Evolutionary conservation across 2,888 invertebrate genomes (phyloP).

Genomic region (Prosapia bicincta): DNA sequence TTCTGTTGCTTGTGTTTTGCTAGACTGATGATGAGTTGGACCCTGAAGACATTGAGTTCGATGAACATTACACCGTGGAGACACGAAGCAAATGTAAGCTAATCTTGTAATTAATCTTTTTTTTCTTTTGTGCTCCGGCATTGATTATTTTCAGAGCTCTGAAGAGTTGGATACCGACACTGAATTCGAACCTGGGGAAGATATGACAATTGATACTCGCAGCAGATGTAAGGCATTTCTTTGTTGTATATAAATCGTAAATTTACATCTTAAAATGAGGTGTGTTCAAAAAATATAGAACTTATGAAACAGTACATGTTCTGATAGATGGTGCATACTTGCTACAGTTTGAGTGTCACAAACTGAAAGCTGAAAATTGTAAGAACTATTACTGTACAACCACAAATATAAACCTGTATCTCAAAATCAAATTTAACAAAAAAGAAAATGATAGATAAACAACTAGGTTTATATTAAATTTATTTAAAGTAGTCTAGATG

Average conservation of each 20-base stretch:
- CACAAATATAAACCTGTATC: no score
- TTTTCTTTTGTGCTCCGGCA: constrained; percentile 31
- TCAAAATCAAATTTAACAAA: no score
- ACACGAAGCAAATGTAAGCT: constrained; percentile 87
- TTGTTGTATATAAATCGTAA: background rate
- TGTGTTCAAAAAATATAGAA: no score
- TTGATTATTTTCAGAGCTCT: constrained; percentile 52
- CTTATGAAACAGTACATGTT: no score
- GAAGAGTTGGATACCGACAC: constrained; percentile 66
- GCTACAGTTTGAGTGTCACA: no score
- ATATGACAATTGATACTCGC: constrained; percentile 64
- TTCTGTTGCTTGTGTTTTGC: constrained; percentile 45
- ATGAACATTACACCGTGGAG: constrained; percentile 83
- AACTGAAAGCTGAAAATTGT: no score
- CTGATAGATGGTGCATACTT: no score
- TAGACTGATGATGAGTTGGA: constrained; percentile 85
- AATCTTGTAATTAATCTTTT: constrained; percentile 20
- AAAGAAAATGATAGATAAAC: no score
- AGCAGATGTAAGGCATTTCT: constrained; percentile 57
- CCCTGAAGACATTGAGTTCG: constrained; percentile 83
- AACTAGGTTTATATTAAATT: no score
- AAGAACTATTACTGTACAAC: no score
- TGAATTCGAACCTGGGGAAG: constrained; percentile 65
- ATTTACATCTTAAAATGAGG: background rate
- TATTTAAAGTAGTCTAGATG: no score